Percentiles rank a stretch among this genome's conserved stretches.
Evolutionary conservation across 2,797 vertebrate genomes (phyloP).

Genomic region (Peromyscus eremicus): DNA sequence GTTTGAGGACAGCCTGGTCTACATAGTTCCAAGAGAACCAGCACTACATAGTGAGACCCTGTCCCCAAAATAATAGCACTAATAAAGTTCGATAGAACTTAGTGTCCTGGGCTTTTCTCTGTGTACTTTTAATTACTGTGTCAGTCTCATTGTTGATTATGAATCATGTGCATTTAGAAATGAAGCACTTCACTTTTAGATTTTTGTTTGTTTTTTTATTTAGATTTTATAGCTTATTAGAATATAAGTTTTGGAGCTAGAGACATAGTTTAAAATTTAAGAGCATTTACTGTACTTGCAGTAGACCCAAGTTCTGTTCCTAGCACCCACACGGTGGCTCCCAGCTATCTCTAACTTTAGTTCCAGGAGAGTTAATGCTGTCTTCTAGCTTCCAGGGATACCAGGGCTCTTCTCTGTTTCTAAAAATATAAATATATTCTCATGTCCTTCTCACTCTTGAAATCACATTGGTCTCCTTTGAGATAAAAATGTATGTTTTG

Average conservation of each 20-base stretch:
- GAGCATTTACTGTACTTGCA: not conserved
- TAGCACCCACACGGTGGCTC: not conserved
- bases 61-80: not conserved
- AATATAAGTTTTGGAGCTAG: not conserved
- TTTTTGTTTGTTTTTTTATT: not conserved
- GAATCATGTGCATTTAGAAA: not conserved
- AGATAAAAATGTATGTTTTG: conserved; percentile 32
- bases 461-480: conserved; percentile 13
- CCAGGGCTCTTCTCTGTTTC: not conserved
- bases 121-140: not conserved
- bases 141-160: not conserved
- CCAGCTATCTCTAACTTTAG: not conserved
- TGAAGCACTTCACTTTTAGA: not conserved
- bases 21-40: not conserved
- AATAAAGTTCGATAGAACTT: not conserved
- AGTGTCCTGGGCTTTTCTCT: not conserved
- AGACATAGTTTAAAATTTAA: not conserved
- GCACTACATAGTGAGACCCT: not conserved
- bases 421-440: not conserved
- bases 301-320: not conserved
- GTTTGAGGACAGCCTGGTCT: not conserved
- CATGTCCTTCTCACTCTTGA: conserved; percentile 36
- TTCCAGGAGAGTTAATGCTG: not conserved
- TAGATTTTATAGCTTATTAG: not conserved
- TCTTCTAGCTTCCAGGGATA: not conserved